A percentile compares a stretch with the other conserved stretches of the same genome.
Evolutionary conservation across 2,888 invertebrate genomes (phyloP).

Genomic region (Homarus gammarus): DNA sequence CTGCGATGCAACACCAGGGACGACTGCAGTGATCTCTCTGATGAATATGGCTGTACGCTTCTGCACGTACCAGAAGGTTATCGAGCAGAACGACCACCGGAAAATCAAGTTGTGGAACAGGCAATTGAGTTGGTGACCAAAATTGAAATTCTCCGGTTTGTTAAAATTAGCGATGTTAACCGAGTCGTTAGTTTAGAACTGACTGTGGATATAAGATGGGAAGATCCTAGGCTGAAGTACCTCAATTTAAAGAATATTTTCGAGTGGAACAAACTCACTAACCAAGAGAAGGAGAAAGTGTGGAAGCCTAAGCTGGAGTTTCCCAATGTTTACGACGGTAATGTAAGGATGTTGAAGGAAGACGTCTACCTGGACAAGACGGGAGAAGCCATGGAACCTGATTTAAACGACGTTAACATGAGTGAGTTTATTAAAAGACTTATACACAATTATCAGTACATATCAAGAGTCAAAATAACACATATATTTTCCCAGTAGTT

Average conservation of each 20-base stretch:
- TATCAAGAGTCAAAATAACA: background rate
- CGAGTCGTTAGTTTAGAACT: background rate
- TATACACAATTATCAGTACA: background rate
- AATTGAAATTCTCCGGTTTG: background rate
- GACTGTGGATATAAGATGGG: background rate
- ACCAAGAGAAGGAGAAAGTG: background rate
- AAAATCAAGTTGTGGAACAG: background rate
- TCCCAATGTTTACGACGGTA: slow-evolving; percentile 13
- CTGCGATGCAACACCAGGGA: background rate
- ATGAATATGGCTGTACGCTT: slow-evolving; percentile 5
- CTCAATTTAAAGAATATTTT: slow-evolving; percentile 6
- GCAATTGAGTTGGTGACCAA: background rate
- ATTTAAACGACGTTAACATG: slow-evolving; percentile 10
- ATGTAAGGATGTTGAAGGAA: background rate
- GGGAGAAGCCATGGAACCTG: background rate
- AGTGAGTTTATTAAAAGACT: background rate
- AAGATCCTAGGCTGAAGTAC: slow-evolving; percentile 2
- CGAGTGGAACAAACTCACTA: slow-evolving; percentile 16
- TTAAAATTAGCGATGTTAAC: slow-evolving; percentile 2
- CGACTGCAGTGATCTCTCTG: slow-evolving; percentile 19
- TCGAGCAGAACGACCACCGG: background rate
- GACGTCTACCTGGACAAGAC: background rate
- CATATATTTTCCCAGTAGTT: too few species aligned
- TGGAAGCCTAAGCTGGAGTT: slow-evolving; percentile 18
- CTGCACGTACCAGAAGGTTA: background rate